Evolutionary conservation across 1,140 invertebrate genomes (phyloP).

Genomic region (Trachymyrmex septentrionalis): DNA sequence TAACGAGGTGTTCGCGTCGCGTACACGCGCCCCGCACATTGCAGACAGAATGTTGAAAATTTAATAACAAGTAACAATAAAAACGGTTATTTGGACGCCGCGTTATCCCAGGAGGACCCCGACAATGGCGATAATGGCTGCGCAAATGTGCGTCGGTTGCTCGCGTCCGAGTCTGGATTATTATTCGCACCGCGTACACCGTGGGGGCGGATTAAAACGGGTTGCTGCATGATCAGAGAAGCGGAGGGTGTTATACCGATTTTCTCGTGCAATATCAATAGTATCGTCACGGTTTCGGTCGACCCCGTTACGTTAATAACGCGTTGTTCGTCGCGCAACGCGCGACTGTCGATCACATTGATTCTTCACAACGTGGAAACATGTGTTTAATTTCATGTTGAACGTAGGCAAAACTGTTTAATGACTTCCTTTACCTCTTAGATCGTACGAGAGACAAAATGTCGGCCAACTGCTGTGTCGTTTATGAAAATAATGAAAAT

Average conservation of each 20-base stretch:
- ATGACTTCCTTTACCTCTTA: not conserved
- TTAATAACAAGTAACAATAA: constrained; percentile 68
- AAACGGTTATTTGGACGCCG: constrained; percentile 61
- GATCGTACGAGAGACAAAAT: no score
- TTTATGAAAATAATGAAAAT: no score
- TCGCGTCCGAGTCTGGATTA: constrained; percentile 52
- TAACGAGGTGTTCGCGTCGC: constrained; percentile 64
- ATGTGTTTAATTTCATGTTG: not conserved
- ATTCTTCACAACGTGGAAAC: not conserved
- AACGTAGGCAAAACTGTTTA: not conserved
- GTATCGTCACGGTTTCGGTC: constrained; percentile 10
- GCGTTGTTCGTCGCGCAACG: not conserved
- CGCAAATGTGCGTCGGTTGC: constrained; percentile 57
- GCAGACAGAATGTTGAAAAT: constrained; percentile 59
- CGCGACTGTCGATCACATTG: not conserved
- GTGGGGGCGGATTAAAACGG: constrained; percentile 28
- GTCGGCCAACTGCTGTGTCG: no score
- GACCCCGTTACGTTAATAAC: constrained; percentile 40
- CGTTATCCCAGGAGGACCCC: constrained; percentile 50
- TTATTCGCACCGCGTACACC: constrained; percentile 64
- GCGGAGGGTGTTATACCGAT: constrained; percentile 3
- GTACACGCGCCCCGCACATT: constrained; percentile 1
- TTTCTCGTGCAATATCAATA: constrained; percentile 52
- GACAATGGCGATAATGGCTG: constrained; percentile 62
- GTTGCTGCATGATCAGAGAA: not conserved